A percentile compares a stretch with the other conserved stretches of the same genome.
phyloP scores from a whole-genome alignment of 2,888 invertebrate genomes.

The Athalia circularis region DNA sequence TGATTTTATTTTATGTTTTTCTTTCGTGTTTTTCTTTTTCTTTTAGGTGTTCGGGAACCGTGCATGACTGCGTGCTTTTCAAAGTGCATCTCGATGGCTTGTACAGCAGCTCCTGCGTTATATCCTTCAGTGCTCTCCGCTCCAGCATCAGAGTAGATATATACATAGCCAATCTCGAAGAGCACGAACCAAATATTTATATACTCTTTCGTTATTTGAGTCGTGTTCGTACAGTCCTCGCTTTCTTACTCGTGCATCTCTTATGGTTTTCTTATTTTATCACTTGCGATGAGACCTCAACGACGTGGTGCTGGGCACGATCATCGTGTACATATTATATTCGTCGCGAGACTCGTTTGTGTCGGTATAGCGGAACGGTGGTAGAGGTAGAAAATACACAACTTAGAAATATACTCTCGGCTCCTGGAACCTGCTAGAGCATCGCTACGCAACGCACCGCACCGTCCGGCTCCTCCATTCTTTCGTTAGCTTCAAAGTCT shows the following conservation, averaged over 20 bases:
- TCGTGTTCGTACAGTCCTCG: neutral
- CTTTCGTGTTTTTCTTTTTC: too few species aligned
- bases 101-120: slow-evolving; percentile 11
- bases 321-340: neutral
- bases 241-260: neutral
- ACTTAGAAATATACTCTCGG: too few species aligned
- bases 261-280: neutral
- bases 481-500: too few species aligned
- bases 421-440: too few species aligned
- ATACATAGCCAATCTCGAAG: neutral
- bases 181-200: slow-evolving; percentile 40
- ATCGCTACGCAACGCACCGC: too few species aligned
- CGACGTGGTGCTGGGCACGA: neutral
- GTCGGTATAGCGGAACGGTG: neutral
- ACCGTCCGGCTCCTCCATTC: too few species aligned
- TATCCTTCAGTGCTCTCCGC: slow-evolving; percentile 11
- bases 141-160: too few species aligned
- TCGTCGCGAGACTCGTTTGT: too few species aligned
- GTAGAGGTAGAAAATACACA: slow-evolving; percentile 16
- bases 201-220: neutral
- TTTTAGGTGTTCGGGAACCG: too few species aligned
- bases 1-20: too few species aligned
- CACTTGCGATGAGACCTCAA: neutral
- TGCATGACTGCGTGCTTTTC: neutral
- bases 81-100: neutral